A percentile compares a stretch with the other conserved stretches of the same genome.
phyloP scores from a whole-genome alignment of 2,797 vertebrate species.

The Malacoraja senta region DNA sequence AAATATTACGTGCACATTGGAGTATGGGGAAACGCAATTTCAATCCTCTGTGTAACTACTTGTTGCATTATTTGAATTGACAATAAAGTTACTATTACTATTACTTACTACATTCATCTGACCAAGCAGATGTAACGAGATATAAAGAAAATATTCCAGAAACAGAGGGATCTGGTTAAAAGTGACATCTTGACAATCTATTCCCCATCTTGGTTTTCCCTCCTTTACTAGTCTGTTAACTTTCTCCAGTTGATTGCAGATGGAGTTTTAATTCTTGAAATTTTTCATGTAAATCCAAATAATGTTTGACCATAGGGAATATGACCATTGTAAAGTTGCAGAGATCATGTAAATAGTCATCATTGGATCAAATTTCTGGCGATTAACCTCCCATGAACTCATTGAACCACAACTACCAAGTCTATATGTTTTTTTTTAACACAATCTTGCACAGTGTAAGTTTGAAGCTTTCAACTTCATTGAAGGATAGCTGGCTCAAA shows the following conservation, averaged over 20 bases:
- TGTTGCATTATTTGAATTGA: no score
- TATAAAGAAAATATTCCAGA: no score
- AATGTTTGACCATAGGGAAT: background rate
- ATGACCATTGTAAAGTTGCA: background rate
- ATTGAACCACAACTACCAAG: background rate
- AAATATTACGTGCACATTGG: no score
- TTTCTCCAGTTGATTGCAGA: background rate
- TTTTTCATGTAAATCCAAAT: background rate
- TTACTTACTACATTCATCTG: no score
- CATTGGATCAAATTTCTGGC: background rate
- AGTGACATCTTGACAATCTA: no score
- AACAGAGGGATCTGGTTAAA: no score
- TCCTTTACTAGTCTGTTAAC: background rate
- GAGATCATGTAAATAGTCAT: background rate
- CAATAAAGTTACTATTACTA: no score
- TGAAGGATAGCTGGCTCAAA: background rate
- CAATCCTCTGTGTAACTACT: no score
- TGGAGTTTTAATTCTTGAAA: background rate
- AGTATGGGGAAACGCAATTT: no score
- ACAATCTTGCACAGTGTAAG: background rate
- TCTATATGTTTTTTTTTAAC: no score
- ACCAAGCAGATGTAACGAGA: no score
- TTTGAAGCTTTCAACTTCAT: background rate
- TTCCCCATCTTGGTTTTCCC: background rate
- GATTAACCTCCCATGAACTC: background rate